phyloP scores from a whole-genome alignment of 2,888 invertebrate genomes.

The Ornithoptera priamus region DNA sequence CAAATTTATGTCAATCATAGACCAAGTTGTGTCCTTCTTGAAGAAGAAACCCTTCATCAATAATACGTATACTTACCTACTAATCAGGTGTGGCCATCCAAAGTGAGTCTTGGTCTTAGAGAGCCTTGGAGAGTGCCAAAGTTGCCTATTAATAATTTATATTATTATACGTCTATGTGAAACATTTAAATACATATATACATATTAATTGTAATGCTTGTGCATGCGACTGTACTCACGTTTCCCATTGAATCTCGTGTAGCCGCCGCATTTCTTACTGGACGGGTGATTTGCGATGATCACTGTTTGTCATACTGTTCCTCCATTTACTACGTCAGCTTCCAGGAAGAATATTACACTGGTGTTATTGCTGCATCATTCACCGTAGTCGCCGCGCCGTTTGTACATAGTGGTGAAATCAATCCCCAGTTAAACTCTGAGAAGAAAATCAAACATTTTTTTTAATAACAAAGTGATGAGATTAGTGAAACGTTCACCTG shows the following conservation, averaged over 20 bases:
- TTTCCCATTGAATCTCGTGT: constrained; percentile 70
- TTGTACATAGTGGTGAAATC: not conserved
- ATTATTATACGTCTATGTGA: too few relatives aligned
- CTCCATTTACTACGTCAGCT: constrained; percentile 22
- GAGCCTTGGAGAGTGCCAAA: too few relatives aligned
- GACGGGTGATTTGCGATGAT: constrained; percentile 61
- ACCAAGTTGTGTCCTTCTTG: too few relatives aligned
- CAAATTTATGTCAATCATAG: too few relatives aligned
- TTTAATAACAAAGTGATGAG: too few relatives aligned
- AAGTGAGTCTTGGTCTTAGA: too few relatives aligned
- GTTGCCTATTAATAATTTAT: too few relatives aligned
- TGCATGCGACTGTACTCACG: constrained; percentile 63
- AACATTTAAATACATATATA: too few relatives aligned
- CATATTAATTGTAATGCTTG: not conserved
- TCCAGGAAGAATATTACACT: constrained; percentile 15
- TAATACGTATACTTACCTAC: too few relatives aligned
- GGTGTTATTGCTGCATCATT: not conserved
- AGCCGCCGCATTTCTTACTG: constrained; percentile 58
- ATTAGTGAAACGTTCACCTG: too few relatives aligned
- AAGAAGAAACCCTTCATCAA: too few relatives aligned
- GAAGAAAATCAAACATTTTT: not conserved
- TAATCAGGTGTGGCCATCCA: too few relatives aligned
- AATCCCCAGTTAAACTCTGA: not conserved
- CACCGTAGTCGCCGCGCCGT: not conserved
- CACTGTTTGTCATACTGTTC: constrained; percentile 44